Conservation (phyloP, 1,140 invertebrate species). For the Linepithema humile region DNA sequence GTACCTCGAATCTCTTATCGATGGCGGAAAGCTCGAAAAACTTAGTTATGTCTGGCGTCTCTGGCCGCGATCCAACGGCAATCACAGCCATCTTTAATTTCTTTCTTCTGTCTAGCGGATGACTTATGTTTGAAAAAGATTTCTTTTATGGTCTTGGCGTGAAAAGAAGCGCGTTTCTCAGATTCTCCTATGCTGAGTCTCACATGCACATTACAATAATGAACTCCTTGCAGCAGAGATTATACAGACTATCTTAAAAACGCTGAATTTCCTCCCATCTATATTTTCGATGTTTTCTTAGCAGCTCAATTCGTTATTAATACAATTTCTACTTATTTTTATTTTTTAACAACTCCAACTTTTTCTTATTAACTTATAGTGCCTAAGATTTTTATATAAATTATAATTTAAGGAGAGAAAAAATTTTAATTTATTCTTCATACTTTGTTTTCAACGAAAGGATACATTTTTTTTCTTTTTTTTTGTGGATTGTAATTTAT, state of each 20-base stretch:
- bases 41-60: slow-evolving; percentile 72
- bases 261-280: background rate
- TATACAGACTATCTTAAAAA: background rate
- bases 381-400: no score
- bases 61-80: slow-evolving; percentile 77
- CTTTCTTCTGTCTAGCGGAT: slow-evolving; percentile 75
- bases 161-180: slow-evolving; percentile 33
- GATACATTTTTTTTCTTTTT: background rate
- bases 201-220: slow-evolving; percentile 22
- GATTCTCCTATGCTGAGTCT: background rate
- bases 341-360: background rate
- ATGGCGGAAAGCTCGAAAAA: slow-evolving; percentile 70
- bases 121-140: slow-evolving; percentile 72
- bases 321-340: background rate
- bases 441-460: background rate
- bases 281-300: slow-evolving; percentile 35
- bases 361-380: no score
- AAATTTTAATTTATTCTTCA: background rate
- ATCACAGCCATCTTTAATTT: slow-evolving; percentile 80
- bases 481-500: slow-evolving; percentile 29
- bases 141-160: slow-evolving; percentile 58
- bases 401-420: no score
- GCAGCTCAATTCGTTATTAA: background rate
- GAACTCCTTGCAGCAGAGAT: background rate
- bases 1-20: slow-evolving; percentile 60